A percentile compares a stretch with the other conserved stretches of the same genome.
phyloP scores from a whole-genome alignment of 1,140 invertebrate genomes.

The Nymphalis io region DNA sequence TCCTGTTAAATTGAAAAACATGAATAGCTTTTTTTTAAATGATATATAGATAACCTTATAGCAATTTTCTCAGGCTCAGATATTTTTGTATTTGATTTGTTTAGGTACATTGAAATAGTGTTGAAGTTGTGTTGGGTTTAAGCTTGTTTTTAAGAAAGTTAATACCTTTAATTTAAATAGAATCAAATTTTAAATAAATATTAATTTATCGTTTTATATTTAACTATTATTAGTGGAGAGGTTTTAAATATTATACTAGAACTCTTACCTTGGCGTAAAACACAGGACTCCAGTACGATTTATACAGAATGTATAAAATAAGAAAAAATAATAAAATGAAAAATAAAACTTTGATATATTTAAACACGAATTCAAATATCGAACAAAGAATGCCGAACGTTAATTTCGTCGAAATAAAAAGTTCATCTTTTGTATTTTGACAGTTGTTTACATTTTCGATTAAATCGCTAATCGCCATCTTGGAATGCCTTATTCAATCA shows the following conservation, averaged over 20 bases:
- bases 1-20: too few relatives aligned
- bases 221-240: too few relatives aligned
- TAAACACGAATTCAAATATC: conserved; percentile 28
- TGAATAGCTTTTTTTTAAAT: too few relatives aligned
- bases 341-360: conserved; percentile 38
- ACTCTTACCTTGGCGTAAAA: conserved; percentile 54
- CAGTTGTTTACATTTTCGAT: neutral
- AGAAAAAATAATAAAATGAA: conserved; percentile 40
- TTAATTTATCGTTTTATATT: too few relatives aligned
- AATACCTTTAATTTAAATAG: too few relatives aligned
- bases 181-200: too few relatives aligned
- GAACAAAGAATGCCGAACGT: neutral
- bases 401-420: neutral
- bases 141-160: too few relatives aligned
- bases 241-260: neutral
- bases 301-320: conserved; percentile 50
- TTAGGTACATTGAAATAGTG: too few relatives aligned
- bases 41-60: too few relatives aligned
- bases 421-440: neutral
- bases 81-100: too few relatives aligned
- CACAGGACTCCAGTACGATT: conserved; percentile 55
- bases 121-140: too few relatives aligned
- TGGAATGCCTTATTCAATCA: neutral
- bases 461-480: neutral
- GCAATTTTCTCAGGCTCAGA: too few relatives aligned